phyloP scores from a whole-genome alignment of 2,113 vertebrate species.

The Microcebus murinus region DNA sequence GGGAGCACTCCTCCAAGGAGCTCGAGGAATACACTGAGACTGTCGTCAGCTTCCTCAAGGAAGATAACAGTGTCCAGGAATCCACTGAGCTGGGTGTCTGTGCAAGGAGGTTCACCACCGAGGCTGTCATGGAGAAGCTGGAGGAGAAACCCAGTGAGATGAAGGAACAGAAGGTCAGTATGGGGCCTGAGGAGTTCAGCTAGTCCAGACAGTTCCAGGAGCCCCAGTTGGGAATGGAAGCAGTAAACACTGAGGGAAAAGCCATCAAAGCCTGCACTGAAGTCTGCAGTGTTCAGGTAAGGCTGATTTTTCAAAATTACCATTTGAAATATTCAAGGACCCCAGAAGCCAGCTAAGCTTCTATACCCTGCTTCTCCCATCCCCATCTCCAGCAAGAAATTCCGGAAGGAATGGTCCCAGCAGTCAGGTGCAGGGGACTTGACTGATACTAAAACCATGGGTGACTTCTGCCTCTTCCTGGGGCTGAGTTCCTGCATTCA shows the following conservation, averaged over 20 bases:
- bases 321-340: slow-evolving; percentile 9
- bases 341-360: neutral
- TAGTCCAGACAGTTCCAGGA: neutral
- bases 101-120: neutral
- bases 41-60: neutral
- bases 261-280: neutral
- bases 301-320: slow-evolving; percentile 17
- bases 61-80: neutral
- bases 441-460: neutral
- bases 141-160: neutral
- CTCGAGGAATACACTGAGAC: neutral
- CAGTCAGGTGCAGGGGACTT: neutral
- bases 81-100: neutral
- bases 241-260: slow-evolving; percentile 49
- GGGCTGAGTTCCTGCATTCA: neutral
- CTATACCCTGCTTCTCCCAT: neutral
- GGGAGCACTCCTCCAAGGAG: neutral
- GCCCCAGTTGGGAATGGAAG: neutral
- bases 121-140: neutral
- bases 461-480: neutral
- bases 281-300: slow-evolving; percentile 20
- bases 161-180: neutral
- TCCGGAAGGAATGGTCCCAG: neutral
- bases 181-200: rapidly evolving
- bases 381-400: neutral